Evolutionary conservation across 2,797 vertebrate species (phyloP).

Genomic region (Cuniculus paca): DNA sequence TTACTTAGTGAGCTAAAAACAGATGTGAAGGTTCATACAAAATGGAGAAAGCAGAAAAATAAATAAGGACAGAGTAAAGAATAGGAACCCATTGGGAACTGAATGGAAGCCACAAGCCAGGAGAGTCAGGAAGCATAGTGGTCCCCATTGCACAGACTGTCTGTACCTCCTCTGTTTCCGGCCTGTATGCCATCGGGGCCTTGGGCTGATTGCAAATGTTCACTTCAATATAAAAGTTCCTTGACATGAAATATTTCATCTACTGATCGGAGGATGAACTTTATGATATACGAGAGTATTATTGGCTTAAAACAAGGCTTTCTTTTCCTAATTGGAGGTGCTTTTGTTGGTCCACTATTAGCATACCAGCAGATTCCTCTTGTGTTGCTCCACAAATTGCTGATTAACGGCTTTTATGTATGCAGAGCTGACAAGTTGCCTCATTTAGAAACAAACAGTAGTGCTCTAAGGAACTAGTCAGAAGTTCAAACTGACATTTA

Average conservation of each 20-base stretch:
- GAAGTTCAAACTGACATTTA: constrained; percentile 82
- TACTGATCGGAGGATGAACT: constrained; percentile 25
- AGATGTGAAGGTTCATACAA: not conserved
- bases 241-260: constrained; percentile 53
- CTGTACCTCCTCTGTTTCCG: not conserved
- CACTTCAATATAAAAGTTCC: constrained; percentile 67
- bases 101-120: not conserved
- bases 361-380: constrained; percentile 47
- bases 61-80: not conserved
- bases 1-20: not conserved
- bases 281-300: constrained; percentile 57
- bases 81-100: not conserved
- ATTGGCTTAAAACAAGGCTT: constrained; percentile 49
- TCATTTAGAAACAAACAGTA: constrained; percentile 79
- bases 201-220: constrained; percentile 22
- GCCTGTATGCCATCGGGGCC: not conserved
- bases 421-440: constrained; percentile 66
- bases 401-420: constrained; percentile 79
- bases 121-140: not conserved
- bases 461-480: constrained; percentile 74
- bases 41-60: not conserved
- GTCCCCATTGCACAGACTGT: not conserved
- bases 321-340: constrained; percentile 63
- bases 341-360: constrained; percentile 37
- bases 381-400: constrained; percentile 66